These are phyloP conservation scores for Tetrapedia diversipes DNA, from an alignment of 2,888 invertebrate species.

Conservation along the genomic window DNA sequence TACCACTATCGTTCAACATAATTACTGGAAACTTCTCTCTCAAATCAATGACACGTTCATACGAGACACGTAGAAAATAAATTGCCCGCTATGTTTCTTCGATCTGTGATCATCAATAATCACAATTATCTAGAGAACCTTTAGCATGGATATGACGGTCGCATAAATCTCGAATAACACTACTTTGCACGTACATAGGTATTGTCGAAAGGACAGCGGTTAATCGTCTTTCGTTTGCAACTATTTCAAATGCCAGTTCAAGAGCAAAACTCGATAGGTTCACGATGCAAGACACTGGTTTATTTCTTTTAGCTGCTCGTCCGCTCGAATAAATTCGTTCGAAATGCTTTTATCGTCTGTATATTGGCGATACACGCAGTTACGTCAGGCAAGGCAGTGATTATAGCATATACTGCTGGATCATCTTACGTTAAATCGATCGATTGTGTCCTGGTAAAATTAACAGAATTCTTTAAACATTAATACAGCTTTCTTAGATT, in stretches of 20 bases:
- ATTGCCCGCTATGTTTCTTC: constrained; percentile 15
- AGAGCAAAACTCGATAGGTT: constrained; percentile 12
- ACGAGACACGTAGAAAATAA: constrained; percentile 49
- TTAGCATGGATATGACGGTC: constrained; percentile 17
- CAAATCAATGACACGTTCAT: constrained; percentile 21
- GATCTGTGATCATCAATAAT: constrained; percentile 2
- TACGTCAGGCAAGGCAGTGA: constrained; percentile 68
- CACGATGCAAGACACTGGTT: constrained; percentile 5
- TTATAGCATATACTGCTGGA: constrained; percentile 62
- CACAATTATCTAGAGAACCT: constrained; percentile 6
- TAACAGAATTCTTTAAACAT: neutral
- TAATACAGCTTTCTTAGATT: neutral
- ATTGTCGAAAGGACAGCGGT: constrained; percentile 42
- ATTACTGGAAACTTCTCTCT: constrained; percentile 1
- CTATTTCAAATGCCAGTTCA: constrained; percentile 1
- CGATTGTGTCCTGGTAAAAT: constrained; percentile 7
- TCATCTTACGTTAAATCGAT: constrained; percentile 38
- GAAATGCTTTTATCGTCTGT: constrained; percentile 25
- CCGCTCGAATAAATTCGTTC: constrained; percentile 24
- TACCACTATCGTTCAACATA: constrained; percentile 30
- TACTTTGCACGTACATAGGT: constrained; percentile 30
- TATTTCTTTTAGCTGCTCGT: constrained; percentile 5
- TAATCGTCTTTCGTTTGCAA: neutral
- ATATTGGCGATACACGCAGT: constrained; percentile 50
- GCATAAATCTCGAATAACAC: constrained; percentile 32